phyloP scores from a whole-genome alignment of 2,888 invertebrate genomes.

The Monoplex corrugatus region DNA sequence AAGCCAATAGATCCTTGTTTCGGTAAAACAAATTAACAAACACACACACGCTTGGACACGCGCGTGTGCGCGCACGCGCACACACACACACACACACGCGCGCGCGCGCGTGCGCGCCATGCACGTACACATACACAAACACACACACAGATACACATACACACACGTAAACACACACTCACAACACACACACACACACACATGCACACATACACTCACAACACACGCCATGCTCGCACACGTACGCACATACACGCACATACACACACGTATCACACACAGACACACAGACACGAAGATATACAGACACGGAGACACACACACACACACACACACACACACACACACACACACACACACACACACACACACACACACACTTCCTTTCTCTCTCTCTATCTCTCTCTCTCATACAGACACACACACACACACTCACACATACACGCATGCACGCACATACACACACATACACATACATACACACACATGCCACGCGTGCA shows the following conservation, averaged over 20 bases:
- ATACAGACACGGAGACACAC: not conserved
- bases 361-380: conserved; percentile 14
- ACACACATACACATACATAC: no score
- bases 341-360: not conserved
- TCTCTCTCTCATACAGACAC: conserved; percentile 4
- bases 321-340: not conserved
- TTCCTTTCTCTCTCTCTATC: no score
- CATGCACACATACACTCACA: not conserved
- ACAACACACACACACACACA: no score
- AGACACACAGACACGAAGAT: conserved; percentile 7
- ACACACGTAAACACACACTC: not conserved
- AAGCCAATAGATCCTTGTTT: no score
- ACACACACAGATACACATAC: conserved; percentile 22
- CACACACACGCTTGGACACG: no score
- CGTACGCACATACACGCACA: not conserved
- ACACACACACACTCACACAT: not conserved
- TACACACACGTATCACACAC: not conserved
- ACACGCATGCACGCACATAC: no score
- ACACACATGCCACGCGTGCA: not conserved
- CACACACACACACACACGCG: not conserved
- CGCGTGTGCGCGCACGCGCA: no score
- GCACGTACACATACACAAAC: not conserved
- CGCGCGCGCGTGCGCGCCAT: not conserved
- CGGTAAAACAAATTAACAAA: no score
- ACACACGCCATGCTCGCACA: no score